Conservation (phyloP, 2,113 vertebrate genomes). For the Colistium nudipinnis region DNA sequence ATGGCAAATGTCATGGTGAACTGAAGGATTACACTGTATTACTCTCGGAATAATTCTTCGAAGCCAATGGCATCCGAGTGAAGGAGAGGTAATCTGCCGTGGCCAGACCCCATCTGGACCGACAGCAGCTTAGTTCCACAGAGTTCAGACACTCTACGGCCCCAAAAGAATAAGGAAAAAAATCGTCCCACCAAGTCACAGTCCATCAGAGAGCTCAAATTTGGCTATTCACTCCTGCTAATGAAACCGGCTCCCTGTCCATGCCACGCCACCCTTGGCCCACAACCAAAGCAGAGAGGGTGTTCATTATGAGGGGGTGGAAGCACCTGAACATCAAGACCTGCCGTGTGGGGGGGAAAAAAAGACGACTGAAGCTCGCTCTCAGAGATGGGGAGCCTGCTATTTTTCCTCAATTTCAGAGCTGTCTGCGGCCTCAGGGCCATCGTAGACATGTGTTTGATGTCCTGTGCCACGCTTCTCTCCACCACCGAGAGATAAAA, state of each 20-base stretch:
- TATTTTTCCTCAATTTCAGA: constrained; percentile 73
- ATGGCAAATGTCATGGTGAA: constrained; percentile 65
- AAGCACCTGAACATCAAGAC: constrained; percentile 59
- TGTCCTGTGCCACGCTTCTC: constrained; percentile 48
- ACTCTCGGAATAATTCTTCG: constrained; percentile 68
- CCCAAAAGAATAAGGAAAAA: constrained; percentile 66
- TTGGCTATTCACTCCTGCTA: constrained; percentile 70
- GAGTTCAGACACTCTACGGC: constrained; percentile 51
- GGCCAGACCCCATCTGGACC: constrained; percentile 74
- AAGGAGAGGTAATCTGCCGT: constrained; percentile 69
- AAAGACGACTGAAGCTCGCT: constrained; percentile 63
- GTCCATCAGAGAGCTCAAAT: constrained; percentile 79
- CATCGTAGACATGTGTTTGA: constrained; percentile 68
- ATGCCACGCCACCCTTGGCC: constrained; percentile 53
- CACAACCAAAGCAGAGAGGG: constrained; percentile 61
- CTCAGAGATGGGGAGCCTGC: constrained; percentile 49
- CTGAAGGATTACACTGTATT: constrained; percentile 72
- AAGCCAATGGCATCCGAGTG: constrained; percentile 51
- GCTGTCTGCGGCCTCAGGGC: constrained; percentile 56
- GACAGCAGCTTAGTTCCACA: constrained; percentile 73
- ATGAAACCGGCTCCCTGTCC: constrained; percentile 68
- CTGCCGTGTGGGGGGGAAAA: constrained; percentile 56
- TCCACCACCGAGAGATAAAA: constrained; percentile 41
- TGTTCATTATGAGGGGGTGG: constrained; percentile 72
- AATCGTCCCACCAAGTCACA: constrained; percentile 72